Conservation (phyloP, 2,113 vertebrate genomes). For the Cathartes aura region DNA sequence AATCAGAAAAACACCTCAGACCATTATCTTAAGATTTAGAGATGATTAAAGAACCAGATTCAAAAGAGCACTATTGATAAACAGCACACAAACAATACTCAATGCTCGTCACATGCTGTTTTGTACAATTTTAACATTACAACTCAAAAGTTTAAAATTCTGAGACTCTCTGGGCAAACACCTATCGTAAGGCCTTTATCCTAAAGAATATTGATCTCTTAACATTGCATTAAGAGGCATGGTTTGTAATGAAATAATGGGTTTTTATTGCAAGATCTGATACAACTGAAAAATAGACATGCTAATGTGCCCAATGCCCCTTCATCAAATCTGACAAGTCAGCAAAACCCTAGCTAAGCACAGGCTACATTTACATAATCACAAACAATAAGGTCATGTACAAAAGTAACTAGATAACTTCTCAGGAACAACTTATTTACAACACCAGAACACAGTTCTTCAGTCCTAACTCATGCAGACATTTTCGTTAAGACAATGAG, state of each 20-base stretch:
- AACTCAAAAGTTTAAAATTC: not conserved
- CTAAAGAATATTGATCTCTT: not conserved
- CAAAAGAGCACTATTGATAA: not conserved
- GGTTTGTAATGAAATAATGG: not conserved
- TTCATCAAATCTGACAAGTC: not conserved
- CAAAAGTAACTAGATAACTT: constrained; percentile 17
- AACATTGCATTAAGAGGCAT: not conserved
- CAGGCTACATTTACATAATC: constrained; percentile 21
- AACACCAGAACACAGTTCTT: not conserved
- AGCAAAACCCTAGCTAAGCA: constrained; percentile 1
- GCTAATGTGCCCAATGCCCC: not conserved
- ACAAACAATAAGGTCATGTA: not conserved
- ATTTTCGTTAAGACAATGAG: not conserved
- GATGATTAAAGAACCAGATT: not conserved
- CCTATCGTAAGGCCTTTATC: not conserved
- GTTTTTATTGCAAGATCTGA: not conserved
- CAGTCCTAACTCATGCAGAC: not conserved
- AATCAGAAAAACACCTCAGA: not conserved
- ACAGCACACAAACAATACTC: not conserved
- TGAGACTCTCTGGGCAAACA: not conserved
- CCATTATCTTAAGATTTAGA: not conserved
- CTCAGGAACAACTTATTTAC: not conserved
- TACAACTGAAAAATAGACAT: not conserved
- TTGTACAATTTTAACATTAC: not conserved
- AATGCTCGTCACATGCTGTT: not conserved